Base-by-base conservation (phyloP, 2,113 vertebrate species). In the Malurus elegans region DNA sequence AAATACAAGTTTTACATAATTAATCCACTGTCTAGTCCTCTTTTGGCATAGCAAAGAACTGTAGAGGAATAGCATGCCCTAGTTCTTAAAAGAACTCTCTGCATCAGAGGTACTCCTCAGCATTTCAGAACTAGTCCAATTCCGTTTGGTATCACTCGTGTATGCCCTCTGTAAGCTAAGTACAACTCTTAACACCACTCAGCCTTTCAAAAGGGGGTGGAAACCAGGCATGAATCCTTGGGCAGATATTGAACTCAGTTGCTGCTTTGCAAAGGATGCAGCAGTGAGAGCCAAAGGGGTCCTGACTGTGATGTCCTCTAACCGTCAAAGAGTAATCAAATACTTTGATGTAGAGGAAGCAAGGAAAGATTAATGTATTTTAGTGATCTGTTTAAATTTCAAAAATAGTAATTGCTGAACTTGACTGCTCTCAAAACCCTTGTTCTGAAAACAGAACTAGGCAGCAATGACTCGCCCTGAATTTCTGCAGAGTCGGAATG, bases 321-420 rank as follows among this genome's bases (percentile, higher is more conserved):
- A 25, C 62, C 88, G 93, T 95, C 92, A 96, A 94, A 96, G 61
- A 32, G 45, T 73, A 94, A 94, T 94, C 90, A 91, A 91, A 95
- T 45, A 38, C 81, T 96, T 96, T 93, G 85, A 91, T 82, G 62
- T 90, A 25, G 14, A 92, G 8, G 79, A 94, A 96, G 71, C 12
- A 82, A 88, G 79, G 85, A 78, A 92, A 90, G 88, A 92, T 92
- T 53, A 87, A 91, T 79, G 57, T 36, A 56, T 79, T 86, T 95
- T 90, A 90, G 90, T 83, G 71, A 88, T 88, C 79, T 0, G 0
- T 90, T 86, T 61, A 94, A 92, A 90, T 86, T 82, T 93, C 90
- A 42, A 93, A 92, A 95, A 93, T 86, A 95, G 85, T 90, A 70
- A 94, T 96, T 96, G 85, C 66, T 95, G 90, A 94, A 94, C 66